phyloP scores from a whole-genome alignment of 64 coral and sea anemone genomes.

The Montipora foliosa region DNA sequence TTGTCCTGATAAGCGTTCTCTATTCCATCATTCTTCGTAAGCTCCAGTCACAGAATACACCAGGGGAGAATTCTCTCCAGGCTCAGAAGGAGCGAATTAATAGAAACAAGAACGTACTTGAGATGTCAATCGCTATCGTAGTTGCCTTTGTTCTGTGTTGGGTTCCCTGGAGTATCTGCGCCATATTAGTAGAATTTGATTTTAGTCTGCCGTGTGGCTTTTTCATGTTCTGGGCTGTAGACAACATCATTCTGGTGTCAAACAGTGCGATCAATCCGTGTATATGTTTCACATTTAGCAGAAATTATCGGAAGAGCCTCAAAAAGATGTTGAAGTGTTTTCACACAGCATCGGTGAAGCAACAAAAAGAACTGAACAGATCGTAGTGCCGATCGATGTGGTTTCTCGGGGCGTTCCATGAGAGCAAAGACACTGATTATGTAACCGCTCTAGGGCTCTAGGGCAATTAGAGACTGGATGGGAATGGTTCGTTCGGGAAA shows the following conservation, averaged over 20 bases:
- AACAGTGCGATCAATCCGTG: background rate
- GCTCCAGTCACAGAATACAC: background rate
- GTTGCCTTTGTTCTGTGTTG: background rate
- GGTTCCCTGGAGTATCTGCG: background rate
- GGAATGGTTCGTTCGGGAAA: no score
- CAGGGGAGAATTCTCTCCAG: background rate
- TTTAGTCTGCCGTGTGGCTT: no score
- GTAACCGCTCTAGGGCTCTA: no score
- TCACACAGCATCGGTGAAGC: background rate
- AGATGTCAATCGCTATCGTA: constrained; percentile 5
- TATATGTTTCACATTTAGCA: background rate
- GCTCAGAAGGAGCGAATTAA: background rate
- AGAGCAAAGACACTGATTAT: no score
- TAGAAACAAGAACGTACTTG: background rate
- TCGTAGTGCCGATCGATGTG: no score
- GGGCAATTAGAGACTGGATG: no score
- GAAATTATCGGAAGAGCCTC: background rate
- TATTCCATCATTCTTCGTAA: background rate
- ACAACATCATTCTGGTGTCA: background rate
- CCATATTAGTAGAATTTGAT: background rate
- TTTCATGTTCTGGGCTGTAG: background rate
- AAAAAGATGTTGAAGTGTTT: background rate
- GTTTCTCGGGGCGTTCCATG: no score
- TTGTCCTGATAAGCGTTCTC: background rate
- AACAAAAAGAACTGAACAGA: background rate